Base-by-base conservation (phyloP, 2,113 vertebrate species). In the Columbina picui region DNA sequence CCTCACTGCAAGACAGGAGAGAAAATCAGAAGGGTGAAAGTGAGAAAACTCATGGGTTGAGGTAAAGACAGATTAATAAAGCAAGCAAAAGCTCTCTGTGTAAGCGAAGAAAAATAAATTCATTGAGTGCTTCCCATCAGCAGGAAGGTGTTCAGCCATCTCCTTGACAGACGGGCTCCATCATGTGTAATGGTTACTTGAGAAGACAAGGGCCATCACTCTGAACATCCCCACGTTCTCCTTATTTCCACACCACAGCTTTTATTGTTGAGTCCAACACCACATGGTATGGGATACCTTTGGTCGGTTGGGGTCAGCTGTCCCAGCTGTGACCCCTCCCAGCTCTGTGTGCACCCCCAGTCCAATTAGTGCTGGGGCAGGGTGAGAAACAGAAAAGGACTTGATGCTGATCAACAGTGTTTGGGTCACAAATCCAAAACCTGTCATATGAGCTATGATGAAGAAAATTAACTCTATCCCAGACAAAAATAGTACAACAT, bases 121-220 rank as follows among this genome's bases (percentile, higher is more conserved):
- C 17, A 15, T 27, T 86, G 12, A 38, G 17, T 16, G 6, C 61
- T 65, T 61, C n/a, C n/a, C 17, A 29, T 60, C 0, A 2, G 34
- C 55, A 63, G 47, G 26, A 36, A 74, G 7, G 20, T 39, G 21
- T 60, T 65, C 4, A 75, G 41, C 38, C 47, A 50, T 45, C 22
- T 64, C 32, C 68, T 69, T 26, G 34, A 81, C 43, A 65, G 59
- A 34, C 50, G 34, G 26, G 10, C 45, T 88, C 10, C 23, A 45
- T 20, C n/a, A 50, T 1, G 0, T 5, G 7, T 7, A 20, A 23
- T 3, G 2, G 17, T 56, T 38, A 74, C 36, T 41, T 36, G 52
- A 15, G 74, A 83, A 75, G 41, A 83, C 11, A 88, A 90, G 50
- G 4, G 2, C 20, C 29, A 1, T 43, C 11, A 69, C 11, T 65